Evolutionary conservation across 2,888 invertebrate genomes (phyloP).

Genomic region (Hermaeophaga mercurialis): DNA sequence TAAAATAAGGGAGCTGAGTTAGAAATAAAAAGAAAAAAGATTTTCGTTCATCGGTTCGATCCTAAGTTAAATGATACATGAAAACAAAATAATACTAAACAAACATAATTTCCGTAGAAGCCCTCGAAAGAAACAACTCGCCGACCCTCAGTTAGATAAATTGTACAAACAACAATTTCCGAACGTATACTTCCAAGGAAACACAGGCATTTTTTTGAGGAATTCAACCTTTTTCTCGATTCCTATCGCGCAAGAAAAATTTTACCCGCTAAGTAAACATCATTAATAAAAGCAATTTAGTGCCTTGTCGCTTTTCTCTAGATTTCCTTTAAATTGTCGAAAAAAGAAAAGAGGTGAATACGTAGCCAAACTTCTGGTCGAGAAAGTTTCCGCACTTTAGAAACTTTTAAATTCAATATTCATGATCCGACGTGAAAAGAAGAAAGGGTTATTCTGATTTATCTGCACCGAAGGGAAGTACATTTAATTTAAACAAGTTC

Average conservation of each 20-base stretch:
- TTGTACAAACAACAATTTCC: constrained; percentile 30
- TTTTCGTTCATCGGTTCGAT: constrained; percentile 1
- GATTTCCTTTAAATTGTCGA: constrained; percentile 51
- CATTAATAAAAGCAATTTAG: constrained; percentile 58
- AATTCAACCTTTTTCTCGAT: constrained; percentile 31
- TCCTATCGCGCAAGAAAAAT: constrained; percentile 32
- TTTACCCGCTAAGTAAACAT: constrained; percentile 51
- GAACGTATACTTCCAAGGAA: constrained; percentile 23
- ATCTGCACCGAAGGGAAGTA: constrained; percentile 32
- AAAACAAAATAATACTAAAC: constrained; percentile 22
- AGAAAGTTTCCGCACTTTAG: constrained; percentile 44
- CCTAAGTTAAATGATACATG: constrained; percentile 17
- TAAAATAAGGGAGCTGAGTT: background rate
- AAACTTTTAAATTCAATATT: constrained; percentile 54
- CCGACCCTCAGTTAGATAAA: constrained; percentile 18
- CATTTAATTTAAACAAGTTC: constrained; percentile 40
- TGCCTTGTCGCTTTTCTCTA: constrained; percentile 48
- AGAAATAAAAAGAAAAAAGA: background rate
- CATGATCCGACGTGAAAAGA: constrained; percentile 45
- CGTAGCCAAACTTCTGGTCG: constrained; percentile 27
- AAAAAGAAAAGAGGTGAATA: constrained; percentile 35
- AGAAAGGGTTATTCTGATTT: constrained; percentile 43
- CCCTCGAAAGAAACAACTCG: constrained; percentile 19
- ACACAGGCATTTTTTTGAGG: constrained; percentile 16
- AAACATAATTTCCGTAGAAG: constrained; percentile 24